Conservation (phyloP, 2,113 vertebrate species). For the Chaetodon auriga region DNA sequence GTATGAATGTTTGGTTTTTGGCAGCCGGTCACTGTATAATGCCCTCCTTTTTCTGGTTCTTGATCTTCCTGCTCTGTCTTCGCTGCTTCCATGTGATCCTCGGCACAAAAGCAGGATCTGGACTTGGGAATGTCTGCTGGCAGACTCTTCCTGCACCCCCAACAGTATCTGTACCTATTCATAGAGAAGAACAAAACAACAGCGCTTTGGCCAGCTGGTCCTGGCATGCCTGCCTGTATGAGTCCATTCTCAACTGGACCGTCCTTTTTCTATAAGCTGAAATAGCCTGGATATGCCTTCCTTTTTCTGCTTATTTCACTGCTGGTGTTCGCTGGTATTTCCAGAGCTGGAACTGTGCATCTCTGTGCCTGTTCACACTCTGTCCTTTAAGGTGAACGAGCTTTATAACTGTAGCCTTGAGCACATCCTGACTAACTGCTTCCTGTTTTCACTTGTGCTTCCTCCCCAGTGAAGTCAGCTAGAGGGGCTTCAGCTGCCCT, state of each 20-base stretch:
- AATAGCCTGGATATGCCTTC: slow-evolving; percentile 7
- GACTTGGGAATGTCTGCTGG: slow-evolving; percentile 62
- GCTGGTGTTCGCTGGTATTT: background rate
- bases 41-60: slow-evolving; percentile 1
- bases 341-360: background rate
- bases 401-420: slow-evolving; percentile 34
- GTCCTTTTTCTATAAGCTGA: slow-evolving; percentile 44
- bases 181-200: slow-evolving; percentile 71
- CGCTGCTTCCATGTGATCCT: slow-evolving; percentile 43
- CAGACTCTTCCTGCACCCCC: slow-evolving; percentile 69
- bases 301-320: background rate
- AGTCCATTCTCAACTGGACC: slow-evolving; percentile 46
- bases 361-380: background rate
- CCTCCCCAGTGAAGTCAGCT: slow-evolving; percentile 60
- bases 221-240: slow-evolving; percentile 57
- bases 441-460: slow-evolving; percentile 68
- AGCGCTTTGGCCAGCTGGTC: slow-evolving; percentile 73
- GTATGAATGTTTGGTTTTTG: too few relatives aligned
- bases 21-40: too few relatives aligned
- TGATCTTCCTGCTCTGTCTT: slow-evolving; percentile 53
- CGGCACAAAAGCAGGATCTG: slow-evolving; percentile 77
- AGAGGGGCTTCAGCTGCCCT: slow-evolving; percentile 58
- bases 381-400: slow-evolving; percentile 1
- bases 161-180: slow-evolving; percentile 73
- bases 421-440: slow-evolving; percentile 68